These are phyloP conservation scores for Carcharodon carcharias DNA, from an alignment of 2,797 vertebrate genomes.

Conservation along the genomic window DNA sequence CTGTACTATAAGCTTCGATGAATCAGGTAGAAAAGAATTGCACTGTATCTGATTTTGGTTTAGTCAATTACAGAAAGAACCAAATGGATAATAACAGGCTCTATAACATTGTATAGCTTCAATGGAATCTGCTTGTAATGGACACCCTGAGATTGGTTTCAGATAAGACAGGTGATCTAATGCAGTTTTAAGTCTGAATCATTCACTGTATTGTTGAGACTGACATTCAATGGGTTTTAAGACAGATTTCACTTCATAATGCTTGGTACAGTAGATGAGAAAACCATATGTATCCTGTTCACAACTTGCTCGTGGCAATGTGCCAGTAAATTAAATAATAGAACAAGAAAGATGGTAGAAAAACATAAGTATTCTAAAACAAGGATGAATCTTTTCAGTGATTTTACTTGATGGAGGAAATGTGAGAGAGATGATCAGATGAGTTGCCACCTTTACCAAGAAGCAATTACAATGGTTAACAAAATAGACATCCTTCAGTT, in stretches of 20 bases:
- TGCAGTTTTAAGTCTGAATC: slow-evolving; percentile 17
- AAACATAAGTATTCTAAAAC: background rate
- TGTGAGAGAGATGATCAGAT: background rate
- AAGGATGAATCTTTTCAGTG: background rate
- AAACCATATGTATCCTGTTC: slow-evolving; percentile 15
- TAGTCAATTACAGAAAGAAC: background rate
- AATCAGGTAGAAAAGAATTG: slow-evolving; percentile 11
- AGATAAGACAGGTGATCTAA: slow-evolving; percentile 7
- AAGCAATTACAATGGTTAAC: background rate
- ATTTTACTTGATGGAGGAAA: background rate
- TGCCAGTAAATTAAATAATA: background rate
- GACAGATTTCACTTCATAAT: slow-evolving; percentile 17
- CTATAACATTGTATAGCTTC: background rate
- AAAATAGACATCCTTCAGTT: background rate
- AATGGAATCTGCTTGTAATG: slow-evolving; percentile 18
- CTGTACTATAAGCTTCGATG: background rate
- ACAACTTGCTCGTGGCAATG: background rate
- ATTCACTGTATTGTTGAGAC: slow-evolving; percentile 11
- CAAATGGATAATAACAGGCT: background rate
- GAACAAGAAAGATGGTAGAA: background rate
- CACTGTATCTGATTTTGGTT: slow-evolving; percentile 2
- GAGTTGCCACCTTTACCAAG: background rate
- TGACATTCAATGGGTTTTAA: slow-evolving; percentile 5
- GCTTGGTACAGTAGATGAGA: background rate
- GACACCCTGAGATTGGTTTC: slow-evolving; percentile 6